A percentile compares a stretch with the other conserved stretches of the same genome.
phyloP scores from a whole-genome alignment of 2,888 invertebrate species.

The Plagodis dolabraria region DNA sequence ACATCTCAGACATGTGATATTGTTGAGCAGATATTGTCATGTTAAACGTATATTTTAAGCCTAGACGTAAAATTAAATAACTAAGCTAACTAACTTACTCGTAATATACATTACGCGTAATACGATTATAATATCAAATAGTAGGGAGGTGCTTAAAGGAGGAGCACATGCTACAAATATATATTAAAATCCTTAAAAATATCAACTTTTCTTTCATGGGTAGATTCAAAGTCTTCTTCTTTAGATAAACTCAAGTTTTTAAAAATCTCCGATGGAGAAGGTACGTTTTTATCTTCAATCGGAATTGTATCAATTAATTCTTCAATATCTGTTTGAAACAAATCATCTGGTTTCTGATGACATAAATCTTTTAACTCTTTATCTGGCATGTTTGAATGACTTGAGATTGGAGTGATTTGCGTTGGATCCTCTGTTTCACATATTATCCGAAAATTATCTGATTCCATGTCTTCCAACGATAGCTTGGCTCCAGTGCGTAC shows the following conservation, averaged over 20 bases:
- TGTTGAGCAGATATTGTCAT: too few species aligned
- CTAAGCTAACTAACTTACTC: too few species aligned
- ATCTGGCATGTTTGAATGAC: slow-evolving; percentile 1
- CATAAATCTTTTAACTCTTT: background rate
- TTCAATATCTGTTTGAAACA: slow-evolving; percentile 70
- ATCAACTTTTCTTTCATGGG: slow-evolving; percentile 43
- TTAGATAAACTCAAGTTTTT: slow-evolving; percentile 86
- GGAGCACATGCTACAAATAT: slow-evolving; percentile 41
- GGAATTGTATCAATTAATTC: slow-evolving; percentile 62
- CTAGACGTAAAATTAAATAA: too few species aligned
- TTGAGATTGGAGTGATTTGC: slow-evolving; percentile 3
- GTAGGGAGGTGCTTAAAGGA: too few species aligned
- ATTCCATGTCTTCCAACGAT: slow-evolving; percentile 78
- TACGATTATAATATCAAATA: too few species aligned
- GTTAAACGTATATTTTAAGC: too few species aligned
- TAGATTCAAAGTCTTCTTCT: slow-evolving; percentile 64
- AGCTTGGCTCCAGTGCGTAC: slow-evolving; percentile 75
- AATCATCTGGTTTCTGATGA: slow-evolving; percentile 49
- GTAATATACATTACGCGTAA: too few species aligned
- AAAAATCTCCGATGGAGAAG: slow-evolving; percentile 87
- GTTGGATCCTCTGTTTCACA: slow-evolving; percentile 51
- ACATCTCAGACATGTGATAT: too few species aligned
- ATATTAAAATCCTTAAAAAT: slow-evolving; percentile 52
- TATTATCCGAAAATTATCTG: slow-evolving; percentile 71
- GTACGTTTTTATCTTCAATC: slow-evolving; percentile 78